Base-by-base conservation (phyloP, 2,113 vertebrate genomes). In the Coturnix japonica region DNA sequence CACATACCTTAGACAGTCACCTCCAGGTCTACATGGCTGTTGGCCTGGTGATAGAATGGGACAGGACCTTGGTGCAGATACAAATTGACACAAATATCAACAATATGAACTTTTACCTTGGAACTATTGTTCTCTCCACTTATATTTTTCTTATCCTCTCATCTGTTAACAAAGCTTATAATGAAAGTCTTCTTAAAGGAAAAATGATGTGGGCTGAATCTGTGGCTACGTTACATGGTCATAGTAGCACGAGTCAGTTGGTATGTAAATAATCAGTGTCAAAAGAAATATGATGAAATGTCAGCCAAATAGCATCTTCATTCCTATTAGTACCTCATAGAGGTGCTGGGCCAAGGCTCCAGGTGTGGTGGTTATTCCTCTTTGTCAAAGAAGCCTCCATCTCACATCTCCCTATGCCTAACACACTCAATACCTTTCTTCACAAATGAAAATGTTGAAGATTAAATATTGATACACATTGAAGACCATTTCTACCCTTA, bases 1-100 rank as follows among this genome's bases (percentile, higher is more conserved):
- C 1, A 6, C 20, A 31, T 46, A 60, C 53, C 43, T 88, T 39
- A 72, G 59, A 28, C 46, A 35, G 51, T 30, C 72, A 85, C 15
- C n/a, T 54, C 28, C 22, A 78, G 67, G 44, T 25, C 21, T 53
- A 60, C 53, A 19, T 0, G 0, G 33, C 37, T 81, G 18, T 11
- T 81, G 64, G 21, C 47, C 22, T 13, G 13, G 37, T 83, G 44
- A 67, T n/a, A 75, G n/a, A 23, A 41, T 64, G 61, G 28, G 61
- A 31, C 39, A 30, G 39, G 61, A 28, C 28, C 26, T 64, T 31
- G 18, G 61, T 9, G 7, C 39, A 64, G 39, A 64, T 41, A 64
- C 17, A 20, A 30, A 18, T 6, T 43, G 39, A 30, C 61, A 64
- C 11, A 63, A 64, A 43, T 43, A 43, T 5, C 39, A 43, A 64